Base-by-base conservation (phyloP, 2,888 invertebrate species). In the Dromius quadrimaculatus region DNA sequence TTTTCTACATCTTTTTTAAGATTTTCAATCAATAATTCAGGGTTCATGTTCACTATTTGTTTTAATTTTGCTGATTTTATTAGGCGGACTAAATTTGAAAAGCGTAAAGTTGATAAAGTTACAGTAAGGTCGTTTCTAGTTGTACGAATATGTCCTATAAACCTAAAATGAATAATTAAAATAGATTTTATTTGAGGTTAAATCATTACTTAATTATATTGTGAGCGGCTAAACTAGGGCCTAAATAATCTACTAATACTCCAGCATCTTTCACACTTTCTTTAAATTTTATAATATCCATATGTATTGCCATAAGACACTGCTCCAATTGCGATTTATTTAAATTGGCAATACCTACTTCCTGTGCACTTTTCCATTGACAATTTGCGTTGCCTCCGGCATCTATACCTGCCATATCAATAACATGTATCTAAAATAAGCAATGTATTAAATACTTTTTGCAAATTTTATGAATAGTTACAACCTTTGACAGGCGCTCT, bases 381-480 rank as follows among this genome's bases (percentile, higher is more conserved):
- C 78, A 78, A 23, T 76, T 75, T 1, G 73, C 28, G 65, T 80
- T 81, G 20, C 81, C 81, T 1, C 76, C 72, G 22, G 77, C 80
- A 71, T 83, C 83, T 5, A 76, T 78, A 9, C 84, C 84, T 28
- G 82, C 83, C 76, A 83, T 77, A 75, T 84, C 84, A 13, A 84
- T 79, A 19, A 84, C 72, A 73, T 84, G 83, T 47, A 84, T 74
- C 84, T 84, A 71, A n/a, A 74, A 61, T 3, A 23, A n/a, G n/a
- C n/a, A n/a, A n/a, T n/a, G 2, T 41, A 13, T 41, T 47, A 41
- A 36, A 41, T 57, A 41, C 32, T 54, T 63, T 62, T 6, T 41
- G n/a, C n/a, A n/a, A 57, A 34, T n/a, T 19, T 1, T 45, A 45
- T 2, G 9, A 54, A 13, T 38, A 65, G 5, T 11, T 54, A n/a